Evolutionary conservation across 2,888 invertebrate species (phyloP).

Genomic region (Cordylochernes scorpioides): DNA sequence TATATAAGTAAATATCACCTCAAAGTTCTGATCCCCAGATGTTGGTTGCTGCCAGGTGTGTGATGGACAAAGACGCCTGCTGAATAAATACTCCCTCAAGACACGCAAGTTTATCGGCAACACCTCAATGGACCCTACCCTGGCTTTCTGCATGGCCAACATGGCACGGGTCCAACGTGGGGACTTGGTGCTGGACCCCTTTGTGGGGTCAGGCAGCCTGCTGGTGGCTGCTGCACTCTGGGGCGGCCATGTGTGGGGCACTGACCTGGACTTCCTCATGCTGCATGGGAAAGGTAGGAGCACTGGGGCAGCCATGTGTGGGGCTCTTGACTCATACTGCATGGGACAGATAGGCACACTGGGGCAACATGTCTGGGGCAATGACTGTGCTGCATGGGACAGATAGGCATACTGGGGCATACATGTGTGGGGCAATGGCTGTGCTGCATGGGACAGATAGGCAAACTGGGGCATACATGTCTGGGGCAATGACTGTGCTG

Average conservation of each 20-base stretch:
- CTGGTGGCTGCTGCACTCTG: slow-evolving; percentile 67
- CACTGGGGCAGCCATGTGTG: not conserved
- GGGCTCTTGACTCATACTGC: too few relatives aligned
- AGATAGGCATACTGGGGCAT: too few relatives aligned
- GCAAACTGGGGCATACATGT: too few relatives aligned
- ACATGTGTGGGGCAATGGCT: too few relatives aligned
- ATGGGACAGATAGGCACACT: too few relatives aligned
- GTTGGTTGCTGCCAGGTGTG: too few relatives aligned
- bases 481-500: too few relatives aligned
- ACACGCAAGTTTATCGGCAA: slow-evolving; percentile 84
- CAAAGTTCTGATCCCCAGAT: too few relatives aligned
- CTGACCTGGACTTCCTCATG: slow-evolving; percentile 82
- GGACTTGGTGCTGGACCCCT: slow-evolving; percentile 68
- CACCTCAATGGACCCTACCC: slow-evolving; percentile 89
- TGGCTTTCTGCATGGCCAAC: slow-evolving; percentile 84
- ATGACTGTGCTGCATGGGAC: too few relatives aligned
- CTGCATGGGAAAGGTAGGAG: slow-evolving; percentile 45
- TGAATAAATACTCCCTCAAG: slow-evolving; percentile 54
- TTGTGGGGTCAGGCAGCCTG: slow-evolving; percentile 47
- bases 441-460: too few relatives aligned
- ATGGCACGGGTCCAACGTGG: slow-evolving; percentile 45
- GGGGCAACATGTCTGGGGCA: too few relatives aligned
- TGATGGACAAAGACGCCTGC: slow-evolving; percentile 54
- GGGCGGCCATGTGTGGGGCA: slow-evolving; percentile 56
- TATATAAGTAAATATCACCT: too few relatives aligned